Evolutionary conservation across 2,113 vertebrate species (phyloP).

Genomic region (Thunnus maccoyii): DNA sequence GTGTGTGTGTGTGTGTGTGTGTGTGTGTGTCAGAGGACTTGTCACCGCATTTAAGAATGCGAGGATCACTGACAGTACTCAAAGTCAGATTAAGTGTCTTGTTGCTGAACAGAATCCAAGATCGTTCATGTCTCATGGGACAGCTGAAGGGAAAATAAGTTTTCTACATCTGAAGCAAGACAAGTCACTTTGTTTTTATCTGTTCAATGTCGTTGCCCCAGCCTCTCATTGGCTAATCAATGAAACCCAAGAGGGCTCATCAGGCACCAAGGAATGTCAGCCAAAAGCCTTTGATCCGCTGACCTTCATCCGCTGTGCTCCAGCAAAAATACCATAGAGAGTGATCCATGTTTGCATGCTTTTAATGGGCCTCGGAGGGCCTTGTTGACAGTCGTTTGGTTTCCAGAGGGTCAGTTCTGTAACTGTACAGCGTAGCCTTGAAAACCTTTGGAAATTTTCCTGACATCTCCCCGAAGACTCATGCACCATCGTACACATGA

Average conservation of each 20-base stretch:
- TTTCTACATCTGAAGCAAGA: constrained; percentile 78
- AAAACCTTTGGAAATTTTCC: constrained; percentile 71
- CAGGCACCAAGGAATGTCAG: constrained; percentile 78
- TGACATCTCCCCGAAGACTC: constrained; percentile 73
- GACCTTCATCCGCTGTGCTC: constrained; percentile 82
- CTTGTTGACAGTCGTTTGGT: constrained; percentile 74
- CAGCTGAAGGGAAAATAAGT: constrained; percentile 68
- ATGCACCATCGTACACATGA: constrained; percentile 58
- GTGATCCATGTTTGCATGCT: constrained; percentile 84
- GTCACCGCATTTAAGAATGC: constrained; percentile 39
- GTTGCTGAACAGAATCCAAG: constrained; percentile 67
- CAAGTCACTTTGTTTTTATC: constrained; percentile 83
- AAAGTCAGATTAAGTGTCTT: constrained; percentile 76
- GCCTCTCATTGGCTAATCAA: constrained; percentile 84
- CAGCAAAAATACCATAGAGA: constrained; percentile 75
- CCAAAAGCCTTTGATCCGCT: constrained; percentile 80
- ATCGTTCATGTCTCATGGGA: constrained; percentile 63
- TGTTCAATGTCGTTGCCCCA: constrained; percentile 79
- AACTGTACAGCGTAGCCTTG: constrained; percentile 63
- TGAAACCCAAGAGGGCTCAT: constrained; percentile 83
- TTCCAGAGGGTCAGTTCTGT: constrained; percentile 76
- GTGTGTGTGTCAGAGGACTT: constrained; percentile 24
- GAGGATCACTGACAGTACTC: constrained; percentile 63
- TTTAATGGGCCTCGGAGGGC: constrained; percentile 84
- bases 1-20: constrained; percentile 5